Base-by-base conservation (phyloP, 2,888 invertebrate genomes). In the Zeuzera pyrina region DNA sequence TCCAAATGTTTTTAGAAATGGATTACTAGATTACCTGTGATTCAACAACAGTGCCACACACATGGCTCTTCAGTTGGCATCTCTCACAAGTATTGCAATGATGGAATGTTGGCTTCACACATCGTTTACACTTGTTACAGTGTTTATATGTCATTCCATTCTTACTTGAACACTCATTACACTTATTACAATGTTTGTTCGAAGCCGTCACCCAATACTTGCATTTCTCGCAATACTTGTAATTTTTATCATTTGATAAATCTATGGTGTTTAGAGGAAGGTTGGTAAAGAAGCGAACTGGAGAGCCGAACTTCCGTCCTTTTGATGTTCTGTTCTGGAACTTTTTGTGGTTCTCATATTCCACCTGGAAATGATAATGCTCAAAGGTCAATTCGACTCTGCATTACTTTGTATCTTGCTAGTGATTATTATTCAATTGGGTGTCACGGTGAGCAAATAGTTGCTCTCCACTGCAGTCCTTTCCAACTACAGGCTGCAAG, bases 251-350 rank as follows among this genome's bases (percentile, higher is more conserved):
- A 2, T 76, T 70, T 0, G 81, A 77, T 14, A 84, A 42, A 36
- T 77, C 67, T 12, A 84, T 72, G 1, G 79, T 85, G 28, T 69
- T 51, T 1, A 86, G 63, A 0, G 88, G 84, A 12, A 95, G 71
- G 66, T 95, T 96, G 2, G 95, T 96, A 57, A 94, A 97, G 46
- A 97, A 87, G 8, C 97, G 85, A 1, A 96, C 92, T 0, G 95
- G 94, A 0, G 95, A 95, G 0, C 93, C 93, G 15, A 88, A 79
- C 57, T 91, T 91, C 19, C 89, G 85, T 1, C 88, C 91, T 12
- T 88, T 85, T 12, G 86, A 87, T 29, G 76, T 81, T 19, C 83
- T 72, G 42, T 85, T 86, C 47, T 88, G 84, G 68, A 92, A 93
- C 46, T 89, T 81, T 26, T 86, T 85, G 73, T 94, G 94, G 71